Percentiles rank a stretch among this genome's conserved stretches.
Conservation (phyloP, 2,888 invertebrate genomes). For the Noctua janthe region DNA sequence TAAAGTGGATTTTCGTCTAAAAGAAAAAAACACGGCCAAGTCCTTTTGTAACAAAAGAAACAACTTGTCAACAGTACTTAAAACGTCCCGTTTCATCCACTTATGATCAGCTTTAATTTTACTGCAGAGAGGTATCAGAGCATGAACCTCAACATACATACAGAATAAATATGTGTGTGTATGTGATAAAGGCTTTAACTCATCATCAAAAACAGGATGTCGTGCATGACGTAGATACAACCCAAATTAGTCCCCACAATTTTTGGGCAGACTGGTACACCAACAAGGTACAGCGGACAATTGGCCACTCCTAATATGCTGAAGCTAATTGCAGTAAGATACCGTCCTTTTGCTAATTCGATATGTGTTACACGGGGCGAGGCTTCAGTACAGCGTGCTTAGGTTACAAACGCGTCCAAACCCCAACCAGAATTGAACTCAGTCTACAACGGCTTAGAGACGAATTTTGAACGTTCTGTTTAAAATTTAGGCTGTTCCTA, state of each 20-base stretch:
- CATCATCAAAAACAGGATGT: conserved; percentile 51
- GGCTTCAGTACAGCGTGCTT: conserved; percentile 72
- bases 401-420: conserved; percentile 73
- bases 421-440: conserved; percentile 64
- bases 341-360: conserved; percentile 89
- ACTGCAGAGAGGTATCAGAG: not conserved
- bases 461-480: conserved; percentile 70
- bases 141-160: conserved; percentile 1
- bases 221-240: conserved; percentile 49
- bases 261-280: conserved; percentile 51
- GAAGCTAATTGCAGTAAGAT: conserved; percentile 89
- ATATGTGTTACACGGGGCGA: conserved; percentile 88
- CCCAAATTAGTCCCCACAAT: conserved; percentile 45
- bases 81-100: not conserved
- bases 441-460: conserved; percentile 70
- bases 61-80: conserved; percentile 1
- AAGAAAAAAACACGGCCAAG: not conserved
- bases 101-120: conserved; percentile 5
- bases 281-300: conserved; percentile 68
- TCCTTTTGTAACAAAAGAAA: not conserved
- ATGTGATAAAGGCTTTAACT: conserved; percentile 3
- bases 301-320: conserved; percentile 85
- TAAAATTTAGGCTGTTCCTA: conserved; percentile 81
- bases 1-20: not conserved
- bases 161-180: not conserved